Conservation (phyloP, 2,888 invertebrate species). For the Creontiades dilutus region DNA sequence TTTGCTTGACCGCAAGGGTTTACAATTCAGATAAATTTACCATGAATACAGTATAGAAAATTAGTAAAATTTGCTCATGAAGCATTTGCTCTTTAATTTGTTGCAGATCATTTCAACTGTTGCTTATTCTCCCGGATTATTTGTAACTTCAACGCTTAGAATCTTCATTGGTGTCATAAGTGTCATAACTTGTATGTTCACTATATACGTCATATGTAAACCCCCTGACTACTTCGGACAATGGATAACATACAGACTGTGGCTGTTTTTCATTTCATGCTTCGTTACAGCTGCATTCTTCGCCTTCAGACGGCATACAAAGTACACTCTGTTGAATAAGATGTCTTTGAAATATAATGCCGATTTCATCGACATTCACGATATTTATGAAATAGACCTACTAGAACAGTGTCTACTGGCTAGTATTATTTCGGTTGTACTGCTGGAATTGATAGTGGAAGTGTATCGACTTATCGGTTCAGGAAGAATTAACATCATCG, state of each 20-base stretch:
- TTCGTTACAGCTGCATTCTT: not conserved
- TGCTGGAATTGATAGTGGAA: not conserved
- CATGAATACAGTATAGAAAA: too few species aligned
- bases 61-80: too few species aligned
- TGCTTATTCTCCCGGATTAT: not conserved
- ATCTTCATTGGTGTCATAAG: not conserved
- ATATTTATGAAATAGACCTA: not conserved
- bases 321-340: not conserved
- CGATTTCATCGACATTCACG: not conserved
- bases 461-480: not conserved
- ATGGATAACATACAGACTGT: not conserved
- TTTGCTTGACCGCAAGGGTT: too few species aligned
- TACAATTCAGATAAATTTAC: too few species aligned
- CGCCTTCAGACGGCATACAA: not conserved
- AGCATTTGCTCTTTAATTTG: too few species aligned
- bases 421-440: not conserved
- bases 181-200: not conserved
- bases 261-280: conserved; percentile 1
- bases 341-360: not conserved
- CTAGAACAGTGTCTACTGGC: not conserved
- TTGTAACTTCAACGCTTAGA: not conserved
- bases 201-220: not conserved
- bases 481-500: not conserved
- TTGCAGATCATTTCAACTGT: not conserved
- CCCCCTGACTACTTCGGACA: not conserved